These are phyloP conservation scores for Thrips palmi DNA, from an alignment of 1,140 invertebrate species.

Conservation along the genomic window DNA sequence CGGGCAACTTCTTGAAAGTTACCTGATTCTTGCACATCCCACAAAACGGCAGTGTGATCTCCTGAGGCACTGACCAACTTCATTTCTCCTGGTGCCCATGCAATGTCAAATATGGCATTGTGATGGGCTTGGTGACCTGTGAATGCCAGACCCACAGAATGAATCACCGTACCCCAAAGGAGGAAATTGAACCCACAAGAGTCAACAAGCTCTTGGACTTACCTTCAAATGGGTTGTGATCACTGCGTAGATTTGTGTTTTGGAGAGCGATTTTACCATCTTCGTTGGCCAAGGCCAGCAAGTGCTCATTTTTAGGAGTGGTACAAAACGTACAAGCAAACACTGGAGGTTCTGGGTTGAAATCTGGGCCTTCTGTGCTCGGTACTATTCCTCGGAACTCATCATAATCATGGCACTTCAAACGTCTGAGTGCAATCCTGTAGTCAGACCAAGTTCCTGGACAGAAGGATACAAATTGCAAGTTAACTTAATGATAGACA, in stretches of 20 bases:
- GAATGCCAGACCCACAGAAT: too few species aligned
- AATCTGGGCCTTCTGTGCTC: conserved; percentile 16
- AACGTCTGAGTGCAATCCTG: too few species aligned
- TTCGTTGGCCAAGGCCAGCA: conserved; percentile 66
- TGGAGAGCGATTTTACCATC: conserved; percentile 55
- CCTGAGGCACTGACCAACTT: conserved; percentile 67
- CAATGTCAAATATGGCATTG: conserved; percentile 77
- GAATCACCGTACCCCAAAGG: too few species aligned
- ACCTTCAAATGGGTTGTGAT: too few species aligned
- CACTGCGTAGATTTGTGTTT: conserved; percentile 23
- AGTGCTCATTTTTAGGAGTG: conserved; percentile 35
- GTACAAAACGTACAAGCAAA: conserved; percentile 28
- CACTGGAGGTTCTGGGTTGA: conserved; percentile 21
- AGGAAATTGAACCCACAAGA: too few species aligned
- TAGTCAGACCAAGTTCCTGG: too few species aligned
- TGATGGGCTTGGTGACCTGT: conserved; percentile 57
- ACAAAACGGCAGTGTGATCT: conserved; percentile 58
- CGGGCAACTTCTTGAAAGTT: conserved; percentile 27
- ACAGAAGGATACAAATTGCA: too few species aligned
- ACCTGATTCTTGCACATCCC: conserved; percentile 36
- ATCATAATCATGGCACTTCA: too few species aligned
- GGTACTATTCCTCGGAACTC: too few species aligned
- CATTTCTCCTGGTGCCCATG: conserved; percentile 57
- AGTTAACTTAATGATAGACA: too few species aligned
- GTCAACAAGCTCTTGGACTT: too few species aligned